Conservation (phyloP, 2,888 invertebrate species). For the Ectemnius cavifrons region DNA sequence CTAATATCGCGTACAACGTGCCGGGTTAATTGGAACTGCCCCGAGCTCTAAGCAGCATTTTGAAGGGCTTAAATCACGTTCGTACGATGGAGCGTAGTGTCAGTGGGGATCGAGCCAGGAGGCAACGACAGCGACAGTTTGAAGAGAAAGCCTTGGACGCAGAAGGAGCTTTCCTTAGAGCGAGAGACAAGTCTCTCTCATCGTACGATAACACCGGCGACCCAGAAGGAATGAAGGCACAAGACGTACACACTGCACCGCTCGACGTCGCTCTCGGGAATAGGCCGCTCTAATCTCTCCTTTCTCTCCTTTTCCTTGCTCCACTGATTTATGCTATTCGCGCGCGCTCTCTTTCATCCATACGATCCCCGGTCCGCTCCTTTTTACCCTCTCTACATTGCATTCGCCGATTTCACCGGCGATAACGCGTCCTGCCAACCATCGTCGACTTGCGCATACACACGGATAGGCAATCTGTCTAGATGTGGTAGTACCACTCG, state of each 20-base stretch:
- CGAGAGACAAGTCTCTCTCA: neutral
- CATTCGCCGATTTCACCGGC: no score
- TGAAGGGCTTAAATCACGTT: slow-evolving; percentile 67
- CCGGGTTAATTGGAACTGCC: slow-evolving; percentile 72
- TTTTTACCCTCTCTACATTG: no score
- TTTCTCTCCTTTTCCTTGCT: neutral
- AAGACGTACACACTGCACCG: slow-evolving; percentile 2
- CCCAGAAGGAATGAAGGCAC: slow-evolving; percentile 11
- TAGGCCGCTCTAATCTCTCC: slow-evolving; percentile 26
- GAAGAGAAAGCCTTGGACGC: slow-evolving; percentile 16
- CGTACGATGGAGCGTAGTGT: slow-evolving; percentile 49
- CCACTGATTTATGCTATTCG: slow-evolving; percentile 2
- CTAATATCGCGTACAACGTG: slow-evolving; percentile 76
- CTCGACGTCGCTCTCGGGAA: slow-evolving; percentile 29
- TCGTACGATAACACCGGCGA: slow-evolving; percentile 21
- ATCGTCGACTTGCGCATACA: no score
- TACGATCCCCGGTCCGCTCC: neutral
- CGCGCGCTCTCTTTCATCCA: no score
- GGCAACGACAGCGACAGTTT: slow-evolving; percentile 1
- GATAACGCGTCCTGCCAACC: no score
- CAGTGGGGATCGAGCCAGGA: slow-evolving; percentile 15
- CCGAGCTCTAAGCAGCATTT: slow-evolving; percentile 64
- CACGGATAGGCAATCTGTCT: no score
- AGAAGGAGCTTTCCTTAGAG: slow-evolving; percentile 15
- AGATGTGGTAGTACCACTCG: no score